Evolutionary conservation across 2,888 invertebrate species (phyloP), one percentile per base, ranked within the genome.

Genomic region (Epistrophella euchroma): DNA sequence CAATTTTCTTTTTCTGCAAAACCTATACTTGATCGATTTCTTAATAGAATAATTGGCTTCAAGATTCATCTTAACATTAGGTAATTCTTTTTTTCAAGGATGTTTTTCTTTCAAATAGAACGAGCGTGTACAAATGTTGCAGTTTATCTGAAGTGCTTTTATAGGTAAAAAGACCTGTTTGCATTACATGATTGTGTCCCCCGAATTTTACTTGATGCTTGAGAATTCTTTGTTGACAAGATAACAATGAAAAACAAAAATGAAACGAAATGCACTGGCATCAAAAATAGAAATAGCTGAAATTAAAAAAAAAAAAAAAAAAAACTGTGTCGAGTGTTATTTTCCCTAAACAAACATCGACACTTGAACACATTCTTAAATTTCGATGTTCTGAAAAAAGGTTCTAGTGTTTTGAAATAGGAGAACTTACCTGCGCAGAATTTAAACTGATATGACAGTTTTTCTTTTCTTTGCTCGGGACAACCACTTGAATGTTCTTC

Each of bases 261-360:
- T 80, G 60, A 71, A 72, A 79, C n/a, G 9, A 32, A 71, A 64
- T 71, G 79, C 70, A 22, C 68, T 37, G 40, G 32, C 71, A 35
- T 25, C 58, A 43, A 77, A 40, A 71, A 72, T 79, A 47, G 79
- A 40, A 71, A 72, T 79, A 47, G 79, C 71, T 80, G 75, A 64
- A 76, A 75, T 66, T 79, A 25, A 35, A 76, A 85, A 76, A 25
- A 35, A 76, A 85, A 76, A 25, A 35, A 76, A 85, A 76, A 25
- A 35, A 76, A 85, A 76, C 60, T 76, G 72, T 80, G 84, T 76
- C 75, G 80, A 85, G 84, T 85, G 84, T 72, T 78, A 40, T 58
- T 47, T 64, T 55, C 22, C 66, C 60, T 70, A 78, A 73, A 60
- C 68, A 83, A 79, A 84, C 70, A 75, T 19, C 62, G 22, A 45